These are phyloP conservation scores for Petrocephalus zakoni DNA, from an alignment of 2,113 vertebrate species.

Conservation along the genomic window DNA sequence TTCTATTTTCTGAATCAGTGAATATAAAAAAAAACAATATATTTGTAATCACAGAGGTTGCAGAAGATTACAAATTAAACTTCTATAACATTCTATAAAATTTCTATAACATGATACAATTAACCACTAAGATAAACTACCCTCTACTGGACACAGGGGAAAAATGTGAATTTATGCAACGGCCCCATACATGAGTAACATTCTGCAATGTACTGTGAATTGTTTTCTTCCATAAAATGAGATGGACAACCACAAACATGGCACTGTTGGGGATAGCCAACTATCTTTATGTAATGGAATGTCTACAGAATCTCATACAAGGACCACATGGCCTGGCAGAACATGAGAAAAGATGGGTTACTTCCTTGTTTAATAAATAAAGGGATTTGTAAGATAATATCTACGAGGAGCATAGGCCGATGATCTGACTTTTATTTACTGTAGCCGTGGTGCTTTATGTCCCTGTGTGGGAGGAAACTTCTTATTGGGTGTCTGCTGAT, in stretches of 20 bases:
- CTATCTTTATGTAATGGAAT: not conserved
- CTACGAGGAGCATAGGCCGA: not conserved
- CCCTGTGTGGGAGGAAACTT: not conserved
- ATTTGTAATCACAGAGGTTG: not conserved
- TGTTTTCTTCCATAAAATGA: not conserved
- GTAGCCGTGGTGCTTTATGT: not conserved
- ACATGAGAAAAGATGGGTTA: slow-evolving; percentile 1
- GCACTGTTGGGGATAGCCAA: not conserved
- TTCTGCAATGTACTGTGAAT: not conserved
- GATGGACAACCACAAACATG: not conserved
- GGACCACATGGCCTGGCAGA: not conserved
- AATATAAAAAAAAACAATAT: not conserved
- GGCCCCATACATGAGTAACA: not conserved
- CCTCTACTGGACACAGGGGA: not conserved
- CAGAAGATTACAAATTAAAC: not conserved
- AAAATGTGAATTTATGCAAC: not conserved
- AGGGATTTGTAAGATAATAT: not conserved
- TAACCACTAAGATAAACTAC: not conserved
- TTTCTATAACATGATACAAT: not conserved
- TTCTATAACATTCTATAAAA: too few species aligned
- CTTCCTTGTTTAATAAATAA: not conserved
- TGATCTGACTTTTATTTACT: not conserved
- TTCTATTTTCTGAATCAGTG: not conserved
- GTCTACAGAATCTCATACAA: not conserved
- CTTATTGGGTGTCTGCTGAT: not conserved